Evolutionary conservation across 2,113 vertebrate genomes (phyloP), one percentile per base, ranked within the genome.

Genomic region (Ceyx margarethae): DNA sequence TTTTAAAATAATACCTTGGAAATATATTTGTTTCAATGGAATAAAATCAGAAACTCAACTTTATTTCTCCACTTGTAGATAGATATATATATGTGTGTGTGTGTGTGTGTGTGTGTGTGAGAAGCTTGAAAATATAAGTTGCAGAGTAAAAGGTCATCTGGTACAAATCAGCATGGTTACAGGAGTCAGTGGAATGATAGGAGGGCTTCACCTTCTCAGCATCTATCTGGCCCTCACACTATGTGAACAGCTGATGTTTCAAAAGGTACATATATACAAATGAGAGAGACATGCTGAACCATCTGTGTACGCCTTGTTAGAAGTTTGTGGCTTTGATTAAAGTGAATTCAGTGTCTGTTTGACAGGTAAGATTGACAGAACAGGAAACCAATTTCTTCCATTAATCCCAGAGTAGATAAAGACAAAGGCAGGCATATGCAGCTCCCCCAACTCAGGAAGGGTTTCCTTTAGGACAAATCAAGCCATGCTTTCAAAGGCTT

Each of bases 341-440:
- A 91, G 66, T 75, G 83, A 89, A 58, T 87, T 60, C 67, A 64
- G 25, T 56, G 66, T 72, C 66, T 87, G 64, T 43, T 64, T 85
- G 92, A 91, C 73, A 94, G 40, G 42, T 26, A 71, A 81, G 88
- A 91, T 45, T 93, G 94, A 83, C 91, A 95, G 88, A 86, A 90
- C 60, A 94, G 69, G 87, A 93, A 95, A 95, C 86, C 0, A 7
- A 66, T 77, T 67, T 87, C 81, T 94, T 92, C 91, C 84, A 90
- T 95, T 93, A 96, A 60, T 60, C 35, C 45, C 29, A 51, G 67
- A 87, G 84, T 1, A 89, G 84, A 94, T 93, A 95, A 91, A 94
- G 87, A 86, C 50, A 81, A 65, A 87, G 33, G 25, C 50, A 72
- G 74, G 74, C 77, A 91, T 77, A 81, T 53, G 50, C 10, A 79